These are phyloP conservation scores for Cyclophora punctaria DNA, from an alignment of 2,888 invertebrate genomes.

Conservation along the genomic window DNA sequence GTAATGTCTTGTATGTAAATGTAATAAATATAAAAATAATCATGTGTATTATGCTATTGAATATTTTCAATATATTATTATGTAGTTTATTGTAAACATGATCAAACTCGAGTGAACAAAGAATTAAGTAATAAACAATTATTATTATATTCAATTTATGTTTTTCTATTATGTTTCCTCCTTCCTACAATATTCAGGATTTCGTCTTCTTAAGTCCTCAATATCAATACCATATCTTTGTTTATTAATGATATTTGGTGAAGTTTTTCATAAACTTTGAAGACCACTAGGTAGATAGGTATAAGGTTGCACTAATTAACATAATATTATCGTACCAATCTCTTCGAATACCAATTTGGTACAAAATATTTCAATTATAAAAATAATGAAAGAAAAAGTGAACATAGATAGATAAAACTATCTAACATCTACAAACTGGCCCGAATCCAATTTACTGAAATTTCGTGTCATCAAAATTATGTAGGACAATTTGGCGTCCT, in stretches of 20 bases:
- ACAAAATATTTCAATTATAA: too few relatives aligned
- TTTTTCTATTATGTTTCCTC: constrained; percentile 20
- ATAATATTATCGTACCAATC: too few relatives aligned
- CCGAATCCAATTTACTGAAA: constrained; percentile 48
- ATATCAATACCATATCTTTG: too few relatives aligned
- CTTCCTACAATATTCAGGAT: neutral
- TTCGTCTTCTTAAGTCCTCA: too few relatives aligned
- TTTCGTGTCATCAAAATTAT: constrained; percentile 67
- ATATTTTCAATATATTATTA: constrained; percentile 23
- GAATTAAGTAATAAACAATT: constrained; percentile 55
- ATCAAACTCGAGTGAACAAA: constrained; percentile 43
- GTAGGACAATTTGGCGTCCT: constrained; percentile 66
- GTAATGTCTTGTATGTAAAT: constrained; percentile 19
- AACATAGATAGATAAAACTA: too few relatives aligned
- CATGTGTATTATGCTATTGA: constrained; percentile 12
- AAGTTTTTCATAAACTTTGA: too few relatives aligned
- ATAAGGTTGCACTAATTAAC: too few relatives aligned
- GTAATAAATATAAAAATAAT: neutral
- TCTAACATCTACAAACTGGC: constrained; percentile 30
- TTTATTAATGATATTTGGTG: too few relatives aligned
- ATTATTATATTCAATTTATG: constrained; percentile 31
- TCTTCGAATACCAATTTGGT: too few relatives aligned
- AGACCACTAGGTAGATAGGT: too few relatives aligned
- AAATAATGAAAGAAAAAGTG: too few relatives aligned
- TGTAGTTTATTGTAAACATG: constrained; percentile 28